Conservation (phyloP, 2,888 invertebrate genomes). For the Mamestra brassicae region DNA sequence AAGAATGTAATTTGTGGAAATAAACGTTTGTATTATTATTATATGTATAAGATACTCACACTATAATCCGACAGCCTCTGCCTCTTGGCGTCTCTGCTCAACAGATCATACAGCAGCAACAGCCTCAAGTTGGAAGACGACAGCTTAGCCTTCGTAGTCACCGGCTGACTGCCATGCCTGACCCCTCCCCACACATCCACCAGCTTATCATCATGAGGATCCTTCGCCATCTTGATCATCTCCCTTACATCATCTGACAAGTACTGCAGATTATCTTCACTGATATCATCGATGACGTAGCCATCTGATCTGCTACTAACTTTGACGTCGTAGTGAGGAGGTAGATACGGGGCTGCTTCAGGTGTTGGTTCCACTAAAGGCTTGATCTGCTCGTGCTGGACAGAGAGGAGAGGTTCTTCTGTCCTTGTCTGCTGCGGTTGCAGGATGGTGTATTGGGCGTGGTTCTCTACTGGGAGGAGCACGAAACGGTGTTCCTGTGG, state of each 20-base stretch:
- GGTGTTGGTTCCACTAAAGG: conserved; percentile 84
- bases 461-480: conserved; percentile 81
- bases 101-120: conserved; percentile 91
- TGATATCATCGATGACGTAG: conserved; percentile 76
- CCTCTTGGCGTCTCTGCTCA: conserved; percentile 93
- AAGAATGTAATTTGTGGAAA: no score
- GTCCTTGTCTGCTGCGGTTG: conserved; percentile 78
- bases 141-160: conserved; percentile 88
- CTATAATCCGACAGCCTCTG: conserved; percentile 91
- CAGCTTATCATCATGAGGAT: conserved; percentile 81
- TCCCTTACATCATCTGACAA: conserved; percentile 84
- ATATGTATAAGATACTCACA: conserved; percentile 79
- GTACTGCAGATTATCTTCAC: conserved; percentile 86
- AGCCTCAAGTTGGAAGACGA: conserved; percentile 91
- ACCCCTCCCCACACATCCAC: conserved; percentile 84
- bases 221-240: conserved; percentile 83
- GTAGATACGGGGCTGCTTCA: conserved; percentile 75
- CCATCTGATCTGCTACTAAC: conserved; percentile 80
- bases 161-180: conserved; percentile 76
- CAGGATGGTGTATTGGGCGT: conserved; percentile 83
- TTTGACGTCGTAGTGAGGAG: conserved; percentile 80
- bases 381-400: conserved; percentile 80
- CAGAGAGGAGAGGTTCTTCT: conserved; percentile 80
- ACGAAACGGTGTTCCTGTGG: conserved; percentile 77
- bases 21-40: no score